A percentile compares a stretch with the other conserved stretches of the same genome.
phyloP scores from a whole-genome alignment of 2,888 invertebrate genomes.

The Branchellion lobata region DNA sequence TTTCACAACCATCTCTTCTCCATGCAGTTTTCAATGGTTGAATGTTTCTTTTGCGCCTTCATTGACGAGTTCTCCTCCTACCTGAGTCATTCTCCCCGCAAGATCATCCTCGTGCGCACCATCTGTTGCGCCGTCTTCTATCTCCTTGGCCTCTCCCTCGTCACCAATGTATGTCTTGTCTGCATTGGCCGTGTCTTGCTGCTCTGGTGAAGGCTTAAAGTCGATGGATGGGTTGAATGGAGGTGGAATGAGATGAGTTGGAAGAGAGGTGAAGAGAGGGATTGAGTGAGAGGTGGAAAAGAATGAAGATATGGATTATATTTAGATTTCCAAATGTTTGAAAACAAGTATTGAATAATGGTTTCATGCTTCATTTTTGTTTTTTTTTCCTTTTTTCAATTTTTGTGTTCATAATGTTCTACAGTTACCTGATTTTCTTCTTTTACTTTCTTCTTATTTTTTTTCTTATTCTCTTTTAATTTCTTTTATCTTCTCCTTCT shows the following conservation, averaged over 20 bases:
- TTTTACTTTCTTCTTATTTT: no score
- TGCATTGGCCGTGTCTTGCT: no score
- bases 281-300: background rate
- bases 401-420: no score
- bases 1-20: no score
- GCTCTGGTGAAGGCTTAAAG: no score
- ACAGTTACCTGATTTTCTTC: no score
- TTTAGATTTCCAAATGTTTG: no score
- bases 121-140: slow-evolving; percentile 53
- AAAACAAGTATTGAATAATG: no score
- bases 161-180: slow-evolving; percentile 51
- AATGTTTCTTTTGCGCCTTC: slow-evolving; percentile 59
- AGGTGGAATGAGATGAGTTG: background rate
- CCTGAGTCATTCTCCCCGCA: slow-evolving; percentile 52
- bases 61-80: slow-evolving; percentile 58
- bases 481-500: no score
- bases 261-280: background rate
- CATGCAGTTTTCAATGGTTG: slow-evolving; percentile 62
- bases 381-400: background rate
- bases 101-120: slow-evolving; percentile 56
- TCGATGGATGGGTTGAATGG: no score
- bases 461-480: no score
- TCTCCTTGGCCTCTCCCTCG: slow-evolving; percentile 55
- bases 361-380: background rate
- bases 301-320: no score